These are phyloP conservation scores for Thymelicus sylvestris DNA, from an alignment of 2,888 invertebrate species.

Conservation along the genomic window DNA sequence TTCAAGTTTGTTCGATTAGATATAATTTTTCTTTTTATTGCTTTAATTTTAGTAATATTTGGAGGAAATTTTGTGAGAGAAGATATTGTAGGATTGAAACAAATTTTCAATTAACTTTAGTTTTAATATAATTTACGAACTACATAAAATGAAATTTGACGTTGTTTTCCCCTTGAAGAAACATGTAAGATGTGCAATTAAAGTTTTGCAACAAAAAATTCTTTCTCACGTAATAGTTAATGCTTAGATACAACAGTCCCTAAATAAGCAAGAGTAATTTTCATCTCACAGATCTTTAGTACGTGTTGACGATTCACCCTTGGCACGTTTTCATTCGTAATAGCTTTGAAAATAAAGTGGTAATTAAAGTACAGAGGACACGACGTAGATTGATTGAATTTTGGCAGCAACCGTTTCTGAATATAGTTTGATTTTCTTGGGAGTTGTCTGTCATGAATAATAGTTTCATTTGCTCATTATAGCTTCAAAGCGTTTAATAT, in stretches of 20 bases:
- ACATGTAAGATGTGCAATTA: too few relatives aligned
- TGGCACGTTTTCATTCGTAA: slow-evolving; percentile 13
- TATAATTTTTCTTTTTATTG: too few relatives aligned
- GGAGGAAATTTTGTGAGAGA: too few relatives aligned
- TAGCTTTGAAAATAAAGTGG: slow-evolving; percentile 15
- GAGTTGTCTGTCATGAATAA: slow-evolving; percentile 35
- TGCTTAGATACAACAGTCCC: not conserved
- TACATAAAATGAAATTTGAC: too few relatives aligned
- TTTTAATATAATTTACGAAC: too few relatives aligned
- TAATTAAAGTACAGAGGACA: slow-evolving; percentile 20
- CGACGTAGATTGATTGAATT: slow-evolving; percentile 34
- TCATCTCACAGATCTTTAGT: not conserved
- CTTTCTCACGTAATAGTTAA: too few relatives aligned
- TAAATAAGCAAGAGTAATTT: not conserved
- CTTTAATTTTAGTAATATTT: too few relatives aligned
- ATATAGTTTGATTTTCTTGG: slow-evolving; percentile 36
- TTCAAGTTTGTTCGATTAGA: not conserved
- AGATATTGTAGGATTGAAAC: too few relatives aligned
- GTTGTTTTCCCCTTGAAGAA: too few relatives aligned
- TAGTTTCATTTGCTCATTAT: slow-evolving; percentile 37
- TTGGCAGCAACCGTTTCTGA: slow-evolving; percentile 37
- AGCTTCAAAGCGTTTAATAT: slow-evolving; percentile 37
- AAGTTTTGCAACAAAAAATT: too few relatives aligned
- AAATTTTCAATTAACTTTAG: too few relatives aligned
- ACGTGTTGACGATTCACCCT: slow-evolving; percentile 9